These are phyloP conservation scores for Callimorpha dominula DNA, from an alignment of 2,888 invertebrate species.

Conservation along the genomic window DNA sequence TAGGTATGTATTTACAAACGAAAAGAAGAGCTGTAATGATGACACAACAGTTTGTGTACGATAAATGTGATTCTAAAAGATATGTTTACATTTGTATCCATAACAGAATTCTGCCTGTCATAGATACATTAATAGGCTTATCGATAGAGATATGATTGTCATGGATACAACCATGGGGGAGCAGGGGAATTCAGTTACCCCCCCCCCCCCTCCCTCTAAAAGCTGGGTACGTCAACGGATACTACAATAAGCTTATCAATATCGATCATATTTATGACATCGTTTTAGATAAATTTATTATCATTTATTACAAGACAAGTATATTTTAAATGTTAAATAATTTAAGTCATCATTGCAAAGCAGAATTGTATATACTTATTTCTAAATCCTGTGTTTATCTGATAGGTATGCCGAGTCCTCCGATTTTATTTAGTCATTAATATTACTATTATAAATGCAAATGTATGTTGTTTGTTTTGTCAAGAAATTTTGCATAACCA, in stretches of 20 bases:
- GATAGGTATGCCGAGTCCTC: too few relatives aligned
- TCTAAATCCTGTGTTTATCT: too few relatives aligned
- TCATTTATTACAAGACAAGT: neutral
- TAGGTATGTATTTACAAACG: too few relatives aligned
- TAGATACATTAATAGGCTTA: neutral
- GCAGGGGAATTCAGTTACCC: too few relatives aligned
- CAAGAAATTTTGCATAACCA: too few relatives aligned
- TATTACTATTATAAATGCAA: too few relatives aligned
- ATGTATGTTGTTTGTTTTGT: too few relatives aligned
- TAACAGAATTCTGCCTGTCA: neutral
- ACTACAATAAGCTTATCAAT: neutral
- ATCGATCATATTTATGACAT: neutral
- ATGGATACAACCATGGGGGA: too few relatives aligned
- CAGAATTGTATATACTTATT: neutral
- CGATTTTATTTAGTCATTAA: too few relatives aligned
- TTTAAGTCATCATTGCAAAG: neutral
- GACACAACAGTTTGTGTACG: neutral
- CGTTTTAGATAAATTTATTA: neutral
- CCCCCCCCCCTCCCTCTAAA: too few relatives aligned
- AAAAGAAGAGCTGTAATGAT: too few relatives aligned
- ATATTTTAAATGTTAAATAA: too few relatives aligned
- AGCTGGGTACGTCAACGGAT: neutral
- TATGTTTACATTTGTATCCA: neutral
- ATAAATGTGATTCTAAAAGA: neutral
- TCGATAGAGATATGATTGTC: neutral